Base-by-base conservation (phyloP, 1,140 invertebrate genomes). In the Drosophila nigrodunni region DNA sequence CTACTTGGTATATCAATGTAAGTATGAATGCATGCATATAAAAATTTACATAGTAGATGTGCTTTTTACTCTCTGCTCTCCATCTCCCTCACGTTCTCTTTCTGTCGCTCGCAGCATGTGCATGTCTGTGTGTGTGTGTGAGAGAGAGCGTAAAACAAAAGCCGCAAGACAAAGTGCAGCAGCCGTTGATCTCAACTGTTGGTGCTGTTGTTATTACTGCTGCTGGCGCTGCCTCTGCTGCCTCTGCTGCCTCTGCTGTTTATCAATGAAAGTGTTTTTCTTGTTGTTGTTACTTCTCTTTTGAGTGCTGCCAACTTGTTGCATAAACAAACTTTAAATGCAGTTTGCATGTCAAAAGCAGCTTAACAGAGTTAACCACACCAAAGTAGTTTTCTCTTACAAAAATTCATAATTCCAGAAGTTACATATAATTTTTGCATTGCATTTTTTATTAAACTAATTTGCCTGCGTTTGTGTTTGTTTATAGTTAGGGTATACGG, bases 211-310 rank as follows among this genome's bases (percentile, higher is more conserved):
- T 30, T 30, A 34, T 35, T 59, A 21, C 10, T 21, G 55, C 21
- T 21, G 55, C 21, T 43, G 57, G 3, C 25, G 3, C 25, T 30
- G 25, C 25, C 6, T 4, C 3, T 30, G 25, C 25, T 30, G 25
- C 30, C 34, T 43, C 37, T 57, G 15, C 25, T 30, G 46, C 47
- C 54, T 30, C 8, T 30, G 58, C 30, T 34, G 50, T 74, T 74
- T 74, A 74, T 74, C 72, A 74, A 74, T 70, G 72, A 74, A 74
- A 74, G 57, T 74, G 57, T 41, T 55, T 62, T 70, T 70, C 47
- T 43, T 25, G 44, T 62, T 62, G 18, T 9, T 46, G 18, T 44
- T 41, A 21, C 18, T 65, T 34, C 13, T 46, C 49, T 30, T 18
- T 61, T 7, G 37, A 13, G 37, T 58, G 70, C 70, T 71, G 69